Conservation (phyloP, 1,140 invertebrate species). For the Probaryconus sp. region DNA sequence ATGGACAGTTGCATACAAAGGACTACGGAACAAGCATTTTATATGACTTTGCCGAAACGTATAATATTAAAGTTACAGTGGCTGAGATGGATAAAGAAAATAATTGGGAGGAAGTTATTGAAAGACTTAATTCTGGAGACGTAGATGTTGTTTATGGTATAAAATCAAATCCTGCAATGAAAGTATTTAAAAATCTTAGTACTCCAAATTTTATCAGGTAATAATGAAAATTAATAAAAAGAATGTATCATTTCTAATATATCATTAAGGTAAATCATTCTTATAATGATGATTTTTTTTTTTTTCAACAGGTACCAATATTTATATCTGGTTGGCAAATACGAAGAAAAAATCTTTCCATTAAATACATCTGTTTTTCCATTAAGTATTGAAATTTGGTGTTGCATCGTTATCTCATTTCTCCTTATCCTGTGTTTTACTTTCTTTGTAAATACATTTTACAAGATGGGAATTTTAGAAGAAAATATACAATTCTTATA, state of each 20-base stretch:
- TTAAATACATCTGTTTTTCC: too few relatives aligned
- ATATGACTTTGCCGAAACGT: background rate
- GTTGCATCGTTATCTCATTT: too few relatives aligned
- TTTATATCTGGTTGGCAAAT: too few relatives aligned
- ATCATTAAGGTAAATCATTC: constrained; percentile 19
- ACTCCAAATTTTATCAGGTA: background rate
- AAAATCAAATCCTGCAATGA: background rate
- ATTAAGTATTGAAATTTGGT: too few relatives aligned
- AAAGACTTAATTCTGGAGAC: background rate
- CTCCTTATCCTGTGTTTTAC: too few relatives aligned
- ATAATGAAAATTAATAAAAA: constrained; percentile 16
- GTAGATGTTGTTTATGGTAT: constrained; percentile 2
- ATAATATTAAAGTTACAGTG: background rate
- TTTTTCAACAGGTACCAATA: constrained; percentile 4
- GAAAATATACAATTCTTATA: too few relatives aligned
- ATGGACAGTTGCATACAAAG: too few relatives aligned
- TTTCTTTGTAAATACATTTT: too few relatives aligned
- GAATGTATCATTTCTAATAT: constrained; percentile 14
- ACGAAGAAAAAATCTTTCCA: too few relatives aligned
- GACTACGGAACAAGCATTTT: background rate
- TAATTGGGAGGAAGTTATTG: background rate
- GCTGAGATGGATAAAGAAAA: background rate
- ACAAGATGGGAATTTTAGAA: too few relatives aligned
- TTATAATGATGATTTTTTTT: background rate
- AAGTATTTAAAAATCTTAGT: background rate